Percentiles rank a stretch among this genome's conserved stretches.
Conservation (phyloP, 2,797 vertebrate genomes). For the Hoplostethus atlanticus region DNA sequence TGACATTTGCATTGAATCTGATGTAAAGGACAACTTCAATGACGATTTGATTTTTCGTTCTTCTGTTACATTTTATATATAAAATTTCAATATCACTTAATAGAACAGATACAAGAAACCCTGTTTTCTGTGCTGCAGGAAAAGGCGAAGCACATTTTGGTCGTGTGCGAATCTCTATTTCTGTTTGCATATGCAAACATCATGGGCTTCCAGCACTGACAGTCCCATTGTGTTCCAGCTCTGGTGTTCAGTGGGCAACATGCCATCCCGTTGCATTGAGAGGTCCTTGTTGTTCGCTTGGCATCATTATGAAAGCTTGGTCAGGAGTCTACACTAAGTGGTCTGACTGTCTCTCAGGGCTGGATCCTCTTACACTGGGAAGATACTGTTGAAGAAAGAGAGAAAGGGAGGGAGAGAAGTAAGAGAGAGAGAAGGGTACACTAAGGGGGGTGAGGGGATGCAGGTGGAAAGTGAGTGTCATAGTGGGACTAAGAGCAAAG, state of each 20-base stretch:
- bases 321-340: slow-evolving; percentile 79
- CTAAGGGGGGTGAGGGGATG: slow-evolving; percentile 2
- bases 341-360: slow-evolving; percentile 71
- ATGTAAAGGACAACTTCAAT: neutral
- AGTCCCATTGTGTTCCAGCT: slow-evolving; percentile 53
- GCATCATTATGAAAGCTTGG: slow-evolving; percentile 64
- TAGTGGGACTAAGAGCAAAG: neutral
- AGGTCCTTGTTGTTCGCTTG: slow-evolving; percentile 74
- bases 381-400: slow-evolving; percentile 59
- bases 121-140: neutral
- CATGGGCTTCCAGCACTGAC: slow-evolving; percentile 43
- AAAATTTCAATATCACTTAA: neutral
- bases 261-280: slow-evolving; percentile 71
- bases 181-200: slow-evolving; percentile 36
- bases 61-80: neutral
- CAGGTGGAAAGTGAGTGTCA: too few relatives aligned
- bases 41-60: neutral
- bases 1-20: neutral
- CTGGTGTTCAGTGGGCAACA: slow-evolving; percentile 55
- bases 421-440: slow-evolving; percentile 20
- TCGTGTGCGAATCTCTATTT: slow-evolving; percentile 12
- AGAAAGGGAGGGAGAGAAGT: slow-evolving; percentile 5
- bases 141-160: slow-evolving; percentile 6
- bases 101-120: neutral
- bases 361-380: slow-evolving; percentile 75